These are phyloP conservation scores for Acanthornis magna DNA, from an alignment of 2,797 vertebrate species.

Conservation along the genomic window DNA sequence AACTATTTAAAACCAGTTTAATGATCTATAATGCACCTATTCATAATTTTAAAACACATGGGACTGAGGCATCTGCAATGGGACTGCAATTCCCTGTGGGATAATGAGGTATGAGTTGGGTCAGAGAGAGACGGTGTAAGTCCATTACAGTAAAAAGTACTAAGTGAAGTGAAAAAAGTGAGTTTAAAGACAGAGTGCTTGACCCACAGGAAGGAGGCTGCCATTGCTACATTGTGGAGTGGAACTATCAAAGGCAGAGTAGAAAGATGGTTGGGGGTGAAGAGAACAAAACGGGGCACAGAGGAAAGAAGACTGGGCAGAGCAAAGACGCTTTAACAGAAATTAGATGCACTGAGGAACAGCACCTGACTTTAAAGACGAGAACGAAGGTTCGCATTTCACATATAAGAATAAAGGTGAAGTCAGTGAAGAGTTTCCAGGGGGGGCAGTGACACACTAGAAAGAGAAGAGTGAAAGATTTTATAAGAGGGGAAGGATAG, in stretches of 20 bases:
- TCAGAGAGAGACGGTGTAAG: not conserved
- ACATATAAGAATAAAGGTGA: not conserved
- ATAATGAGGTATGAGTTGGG: not conserved
- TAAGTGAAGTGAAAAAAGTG: not conserved
- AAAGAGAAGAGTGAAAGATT: not conserved
- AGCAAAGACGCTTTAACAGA: not conserved
- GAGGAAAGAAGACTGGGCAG: not conserved
- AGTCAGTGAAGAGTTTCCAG: not conserved
- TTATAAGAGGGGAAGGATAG: not conserved
- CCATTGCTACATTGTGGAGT: not conserved
- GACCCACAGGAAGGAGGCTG: conserved; percentile 13
- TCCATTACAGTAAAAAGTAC: not conserved
- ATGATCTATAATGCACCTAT: not conserved
- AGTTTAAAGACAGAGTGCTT: conserved; percentile 8
- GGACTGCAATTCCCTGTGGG: not conserved
- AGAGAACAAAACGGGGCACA: not conserved
- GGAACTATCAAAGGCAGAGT: conserved; percentile 10
- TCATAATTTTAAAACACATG: not conserved
- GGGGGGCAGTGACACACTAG: not conserved
- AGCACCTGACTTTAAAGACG: not conserved
- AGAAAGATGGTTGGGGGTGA: not conserved
- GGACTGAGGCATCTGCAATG: not conserved
- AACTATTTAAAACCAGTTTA: not conserved
- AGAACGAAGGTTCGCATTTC: not conserved
- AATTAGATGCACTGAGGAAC: conserved; percentile 16